Conservation (phyloP, 2,113 vertebrate species). For the Neodon shergylaensis region DNA sequence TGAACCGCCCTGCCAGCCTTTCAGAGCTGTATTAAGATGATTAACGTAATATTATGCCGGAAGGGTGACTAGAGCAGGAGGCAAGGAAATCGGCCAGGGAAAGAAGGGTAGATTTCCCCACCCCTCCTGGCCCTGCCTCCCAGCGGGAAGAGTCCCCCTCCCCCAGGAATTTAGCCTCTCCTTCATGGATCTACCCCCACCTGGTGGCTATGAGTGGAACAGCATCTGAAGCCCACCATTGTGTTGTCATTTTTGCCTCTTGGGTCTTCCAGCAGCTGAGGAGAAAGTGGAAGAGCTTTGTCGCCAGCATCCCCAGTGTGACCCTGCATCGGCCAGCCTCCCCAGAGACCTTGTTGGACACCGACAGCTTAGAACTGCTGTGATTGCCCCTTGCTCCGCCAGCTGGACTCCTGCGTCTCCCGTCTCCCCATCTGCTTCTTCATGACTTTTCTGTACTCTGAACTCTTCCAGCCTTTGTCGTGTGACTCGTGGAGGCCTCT, state of each 20-base stretch:
- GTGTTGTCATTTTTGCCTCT: accelerated
- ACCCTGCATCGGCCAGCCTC: conserved; percentile 44
- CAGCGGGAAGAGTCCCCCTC: not conserved
- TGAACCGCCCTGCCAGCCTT: not conserved
- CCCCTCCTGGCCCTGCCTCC: not conserved
- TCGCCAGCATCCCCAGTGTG: conserved; percentile 60
- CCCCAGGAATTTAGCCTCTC: not conserved
- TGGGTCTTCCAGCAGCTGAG: conserved; percentile 60
- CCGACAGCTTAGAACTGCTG: conserved; percentile 51
- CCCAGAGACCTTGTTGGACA: not conserved
- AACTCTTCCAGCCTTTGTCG: not conserved
- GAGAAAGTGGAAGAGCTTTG: conserved; percentile 72
- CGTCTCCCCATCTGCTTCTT: not conserved
- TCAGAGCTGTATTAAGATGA: not conserved
- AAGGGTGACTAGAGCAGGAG: not conserved
- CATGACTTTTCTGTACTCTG: not conserved
- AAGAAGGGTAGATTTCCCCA: not conserved
- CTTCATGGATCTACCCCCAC: conserved; percentile 61
- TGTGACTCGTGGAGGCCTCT: accelerated
- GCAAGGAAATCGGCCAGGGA: not conserved
- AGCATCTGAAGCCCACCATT: conserved; percentile 30
- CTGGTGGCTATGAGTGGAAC: conserved; percentile 58
- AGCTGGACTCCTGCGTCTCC: not conserved
- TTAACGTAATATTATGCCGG: not conserved
- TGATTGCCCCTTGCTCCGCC: accelerated